Evolutionary conservation across 2,113 vertebrate species (phyloP).

Genomic region (Scomber japonicus): DNA sequence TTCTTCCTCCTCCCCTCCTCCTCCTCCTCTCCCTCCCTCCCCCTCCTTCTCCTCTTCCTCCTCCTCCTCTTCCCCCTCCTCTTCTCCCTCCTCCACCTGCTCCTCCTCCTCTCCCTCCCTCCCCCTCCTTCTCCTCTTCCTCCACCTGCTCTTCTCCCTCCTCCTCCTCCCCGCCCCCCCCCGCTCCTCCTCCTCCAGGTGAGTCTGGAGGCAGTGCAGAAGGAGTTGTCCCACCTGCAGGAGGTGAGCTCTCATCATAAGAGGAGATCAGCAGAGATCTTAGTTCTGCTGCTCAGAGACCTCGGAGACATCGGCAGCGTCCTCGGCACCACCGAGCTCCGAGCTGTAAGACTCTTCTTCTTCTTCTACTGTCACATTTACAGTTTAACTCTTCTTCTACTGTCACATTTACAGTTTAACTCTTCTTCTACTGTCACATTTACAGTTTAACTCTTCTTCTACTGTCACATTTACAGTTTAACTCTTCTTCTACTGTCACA

Average conservation of each 20-base stretch:
- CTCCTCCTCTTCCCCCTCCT: neutral
- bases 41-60: neutral
- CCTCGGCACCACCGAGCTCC: slow-evolving; percentile 91
- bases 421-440: no score
- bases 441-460: no score
- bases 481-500: no score
- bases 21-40: no score
- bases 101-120: no score
- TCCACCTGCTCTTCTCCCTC: neutral
- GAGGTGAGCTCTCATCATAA: slow-evolving; percentile 92
- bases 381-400: neutral
- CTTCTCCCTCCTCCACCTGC: neutral
- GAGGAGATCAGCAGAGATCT: slow-evolving; percentile 91
- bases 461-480: no score
- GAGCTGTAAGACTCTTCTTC: slow-evolving; percentile 81
- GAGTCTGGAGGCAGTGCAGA: slow-evolving; percentile 83
- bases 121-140: neutral
- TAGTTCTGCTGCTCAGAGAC: slow-evolving; percentile 92
- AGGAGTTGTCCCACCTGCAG: slow-evolving; percentile 89
- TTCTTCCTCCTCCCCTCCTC: neutral
- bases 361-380: neutral
- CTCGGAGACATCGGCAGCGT: slow-evolving; percentile 91
- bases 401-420: no score
- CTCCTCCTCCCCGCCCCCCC: no score
- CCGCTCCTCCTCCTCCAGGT: slow-evolving; percentile 79